Conservation (phyloP, 2,797 vertebrate species). For the Botia kubotai region DNA sequence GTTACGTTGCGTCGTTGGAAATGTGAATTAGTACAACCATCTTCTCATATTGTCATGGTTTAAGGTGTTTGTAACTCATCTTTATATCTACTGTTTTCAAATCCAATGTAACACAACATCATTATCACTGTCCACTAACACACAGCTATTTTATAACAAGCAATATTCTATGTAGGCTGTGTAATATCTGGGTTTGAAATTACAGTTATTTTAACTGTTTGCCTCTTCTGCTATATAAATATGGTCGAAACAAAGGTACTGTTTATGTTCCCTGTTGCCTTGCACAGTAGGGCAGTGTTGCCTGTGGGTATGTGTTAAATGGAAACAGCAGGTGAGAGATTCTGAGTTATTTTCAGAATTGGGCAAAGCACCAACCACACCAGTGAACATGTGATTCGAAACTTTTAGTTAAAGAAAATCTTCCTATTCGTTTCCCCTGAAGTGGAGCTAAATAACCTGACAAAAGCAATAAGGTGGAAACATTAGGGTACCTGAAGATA, state of each 20-base stretch:
- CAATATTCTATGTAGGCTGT: not conserved
- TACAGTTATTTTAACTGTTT: not conserved
- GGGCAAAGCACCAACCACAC: conserved; percentile 12
- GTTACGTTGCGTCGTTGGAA: not conserved
- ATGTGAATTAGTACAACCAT: not conserved
- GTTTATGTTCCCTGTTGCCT: conserved; percentile 6
- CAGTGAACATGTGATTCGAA: conserved; percentile 4
- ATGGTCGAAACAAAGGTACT: not conserved
- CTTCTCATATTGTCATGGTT: not conserved
- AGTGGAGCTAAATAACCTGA: not conserved
- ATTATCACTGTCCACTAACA: not conserved
- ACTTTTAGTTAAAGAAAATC: not conserved
- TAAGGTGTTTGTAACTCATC: not conserved
- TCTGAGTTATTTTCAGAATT: conserved; percentile 9
- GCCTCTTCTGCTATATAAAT: not conserved
- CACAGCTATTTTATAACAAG: not conserved
- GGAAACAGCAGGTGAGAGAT: conserved; percentile 56
- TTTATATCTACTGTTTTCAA: not conserved
- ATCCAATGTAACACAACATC: not conserved
- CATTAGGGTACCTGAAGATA: conserved; percentile 88
- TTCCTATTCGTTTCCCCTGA: not conserved
- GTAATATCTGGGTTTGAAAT: conserved; percentile 24
- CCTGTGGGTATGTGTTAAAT: conserved; percentile 44
- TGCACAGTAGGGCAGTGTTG: conserved; percentile 1
- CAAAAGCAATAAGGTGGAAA: not conserved